Percentiles rank a stretch among this genome's conserved stretches.
Evolutionary conservation across 2,888 invertebrate genomes (phyloP).

Genomic region (Chelonus formosanus): DNA sequence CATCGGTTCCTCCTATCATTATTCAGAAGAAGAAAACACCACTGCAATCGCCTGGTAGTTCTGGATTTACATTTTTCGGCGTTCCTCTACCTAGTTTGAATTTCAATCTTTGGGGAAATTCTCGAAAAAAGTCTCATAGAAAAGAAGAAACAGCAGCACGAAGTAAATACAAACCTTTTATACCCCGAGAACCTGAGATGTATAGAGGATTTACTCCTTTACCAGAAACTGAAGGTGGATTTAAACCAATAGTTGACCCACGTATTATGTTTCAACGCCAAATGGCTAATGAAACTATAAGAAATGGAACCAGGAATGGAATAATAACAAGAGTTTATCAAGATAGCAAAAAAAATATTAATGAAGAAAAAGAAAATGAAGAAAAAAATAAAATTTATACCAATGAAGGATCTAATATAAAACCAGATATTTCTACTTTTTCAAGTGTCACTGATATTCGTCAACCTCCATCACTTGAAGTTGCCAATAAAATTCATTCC

Average conservation of each 20-base stretch:
- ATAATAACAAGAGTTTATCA: constrained; percentile 41
- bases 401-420: constrained; percentile 33
- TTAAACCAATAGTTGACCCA: constrained; percentile 73
- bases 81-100: constrained; percentile 80
- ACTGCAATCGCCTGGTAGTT: constrained; percentile 68
- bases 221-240: constrained; percentile 77
- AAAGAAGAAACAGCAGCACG: constrained; percentile 55
- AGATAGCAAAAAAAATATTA: constrained; percentile 27
- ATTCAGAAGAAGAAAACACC: constrained; percentile 54
- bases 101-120: constrained; percentile 71
- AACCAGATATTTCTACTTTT: constrained; percentile 34
- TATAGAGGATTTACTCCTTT: constrained; percentile 83
- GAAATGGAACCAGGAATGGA: constrained; percentile 34
- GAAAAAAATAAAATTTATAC: background rate
- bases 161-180: constrained; percentile 62
- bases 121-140: constrained; percentile 61
- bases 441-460: constrained; percentile 34
- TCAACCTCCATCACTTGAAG: constrained; percentile 30
- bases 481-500: constrained; percentile 20
- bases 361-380: background rate
- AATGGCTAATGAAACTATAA: constrained; percentile 41
- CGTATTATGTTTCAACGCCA: constrained; percentile 36
- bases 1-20: constrained; percentile 28
- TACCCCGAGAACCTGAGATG: constrained; percentile 71
- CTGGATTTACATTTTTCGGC: constrained; percentile 85